These are phyloP conservation scores for Scaptomyza polygonia DNA, from an alignment of 2,888 invertebrate genomes.

Conservation along the genomic window DNA sequence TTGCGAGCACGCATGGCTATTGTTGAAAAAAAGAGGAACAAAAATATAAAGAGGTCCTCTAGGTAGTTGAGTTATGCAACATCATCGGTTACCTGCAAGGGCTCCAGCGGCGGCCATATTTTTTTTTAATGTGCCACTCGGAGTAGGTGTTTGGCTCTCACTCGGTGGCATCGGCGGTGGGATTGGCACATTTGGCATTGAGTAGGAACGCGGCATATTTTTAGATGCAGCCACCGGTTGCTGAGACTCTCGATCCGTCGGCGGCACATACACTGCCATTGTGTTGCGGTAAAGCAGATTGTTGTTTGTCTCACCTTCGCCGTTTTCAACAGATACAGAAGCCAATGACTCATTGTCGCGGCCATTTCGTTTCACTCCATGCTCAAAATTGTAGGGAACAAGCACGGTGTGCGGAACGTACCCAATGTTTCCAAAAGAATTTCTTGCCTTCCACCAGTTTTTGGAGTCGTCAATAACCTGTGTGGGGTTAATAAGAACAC, in stretches of 20 bases:
- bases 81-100: conserved; percentile 65
- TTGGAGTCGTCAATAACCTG: conserved; percentile 97
- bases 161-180: conserved; percentile 84
- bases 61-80: not conserved
- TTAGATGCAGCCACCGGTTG: conserved; percentile 51
- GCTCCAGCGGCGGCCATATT: conserved; percentile 78
- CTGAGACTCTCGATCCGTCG: conserved; percentile 68
- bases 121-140: conserved; percentile 73
- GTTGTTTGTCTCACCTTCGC: conserved; percentile 49
- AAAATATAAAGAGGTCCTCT: not conserved
- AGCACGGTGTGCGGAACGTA: conserved; percentile 99
- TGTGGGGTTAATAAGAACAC: not conserved
- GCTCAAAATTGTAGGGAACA: conserved; percentile 86
- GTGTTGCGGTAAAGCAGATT: conserved; percentile 66
- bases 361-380: conserved; percentile 40
- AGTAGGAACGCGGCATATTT: conserved; percentile 73
- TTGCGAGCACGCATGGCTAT: conserved; percentile 81
- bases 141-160: conserved; percentile 70
- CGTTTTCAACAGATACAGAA: conserved; percentile 61
- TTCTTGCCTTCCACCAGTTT: conserved; percentile 99
- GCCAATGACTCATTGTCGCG: conserved; percentile 78
- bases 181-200: conserved; percentile 84
- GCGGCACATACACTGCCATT: conserved; percentile 58
- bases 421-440: conserved; percentile 92
- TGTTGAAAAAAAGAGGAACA: not conserved